Evolutionary conservation across 92 coral and sea anemone species (phyloP), one percentile per base, ranked within the genome.

Genomic region (Porites rus): DNA sequence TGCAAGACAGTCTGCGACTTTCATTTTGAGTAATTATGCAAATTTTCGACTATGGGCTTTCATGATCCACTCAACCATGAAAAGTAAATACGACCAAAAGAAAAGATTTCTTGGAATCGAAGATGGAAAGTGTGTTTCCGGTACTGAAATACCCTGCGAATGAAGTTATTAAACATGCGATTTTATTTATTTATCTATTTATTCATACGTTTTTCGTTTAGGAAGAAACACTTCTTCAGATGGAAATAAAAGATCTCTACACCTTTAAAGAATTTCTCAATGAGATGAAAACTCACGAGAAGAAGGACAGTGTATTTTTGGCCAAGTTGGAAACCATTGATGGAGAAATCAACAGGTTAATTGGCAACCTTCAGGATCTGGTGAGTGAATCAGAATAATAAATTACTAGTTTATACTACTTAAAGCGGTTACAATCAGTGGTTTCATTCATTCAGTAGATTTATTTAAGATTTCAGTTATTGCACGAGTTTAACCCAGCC

Each of bases 141-240:
- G 10, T 18, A 0, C 5, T 10, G 8, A 69, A 43, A 22, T 22
- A 10, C 61, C 0, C 17, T 0, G 13, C 16, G 22, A 18, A 19
- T 56, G 72, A 78, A 63, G 53, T 3, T 38, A 3, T 38, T 38
- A 3, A 38, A 38, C 46, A 13, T 21, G 75, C 11, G 12, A n/a
- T 52, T 63, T 3, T 56, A 20, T n/a, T 38, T 38, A 18, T 8
- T 9, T 7, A 64, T 24, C 17, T 19, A 46, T 63, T 8, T 56
- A 10, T 11, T 24, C 61, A 8, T 77, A 1, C 38, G 61, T 60
- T 8, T 19, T 68, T 21, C 13, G 80, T 76, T 69, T 72, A 92
- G 94, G 87, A 92, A 12, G 51, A 80, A 77, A 79, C 58, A 10
- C 85, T 92, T 71, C 84, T 88, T 14, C 58, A 76, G 51, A 77